These are phyloP conservation scores for Caenorhabditis imperialis DNA, from an alignment of 2,888 invertebrate genomes.

Conservation along the genomic window DNA sequence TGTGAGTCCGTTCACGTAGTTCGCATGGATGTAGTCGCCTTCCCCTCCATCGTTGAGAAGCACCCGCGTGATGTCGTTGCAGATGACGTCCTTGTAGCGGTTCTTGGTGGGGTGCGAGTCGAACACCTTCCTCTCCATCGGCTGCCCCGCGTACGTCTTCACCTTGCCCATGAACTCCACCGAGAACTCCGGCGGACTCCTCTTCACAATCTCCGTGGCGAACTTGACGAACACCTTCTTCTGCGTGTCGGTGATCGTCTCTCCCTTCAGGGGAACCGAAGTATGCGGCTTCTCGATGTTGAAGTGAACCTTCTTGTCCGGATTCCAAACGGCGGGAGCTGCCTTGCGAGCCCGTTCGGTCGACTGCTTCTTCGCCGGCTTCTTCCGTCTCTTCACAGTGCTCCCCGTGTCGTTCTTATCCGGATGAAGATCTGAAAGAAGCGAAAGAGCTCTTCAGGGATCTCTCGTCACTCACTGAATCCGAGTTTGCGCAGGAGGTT, in stretches of 20 bases:
- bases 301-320: conserved; percentile 42
- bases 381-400: conserved; percentile 18
- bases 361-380: conserved; percentile 28
- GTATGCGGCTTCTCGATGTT: conserved; percentile 20
- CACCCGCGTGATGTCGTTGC: conserved; percentile 51
- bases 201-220: conserved; percentile 39
- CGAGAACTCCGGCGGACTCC: conserved; percentile 32
- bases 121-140: conserved; percentile 46
- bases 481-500: conserved; percentile 34
- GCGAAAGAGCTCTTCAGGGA: too few species aligned
- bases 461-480: conserved; percentile 21
- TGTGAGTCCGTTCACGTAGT: conserved; percentile 48
- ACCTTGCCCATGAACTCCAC: conserved; percentile 37
- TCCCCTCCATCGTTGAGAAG: conserved; percentile 43
- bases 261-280: conserved; percentile 39
- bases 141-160: conserved; percentile 39
- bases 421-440: conserved; percentile 30
- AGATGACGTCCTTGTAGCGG: conserved; percentile 55
- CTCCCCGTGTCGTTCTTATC: conserved; percentile 44
- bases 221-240: conserved; percentile 45
- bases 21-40: conserved; percentile 55
- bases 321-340: conserved; percentile 17
- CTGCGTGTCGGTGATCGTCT: conserved; percentile 37
- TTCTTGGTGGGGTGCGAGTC: conserved; percentile 49
- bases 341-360: conserved; percentile 1